A percentile compares a stretch with the other conserved stretches of the same genome.
Evolutionary conservation across 2,888 invertebrate genomes (phyloP).

Genomic region (Ceramica pisi): DNA sequence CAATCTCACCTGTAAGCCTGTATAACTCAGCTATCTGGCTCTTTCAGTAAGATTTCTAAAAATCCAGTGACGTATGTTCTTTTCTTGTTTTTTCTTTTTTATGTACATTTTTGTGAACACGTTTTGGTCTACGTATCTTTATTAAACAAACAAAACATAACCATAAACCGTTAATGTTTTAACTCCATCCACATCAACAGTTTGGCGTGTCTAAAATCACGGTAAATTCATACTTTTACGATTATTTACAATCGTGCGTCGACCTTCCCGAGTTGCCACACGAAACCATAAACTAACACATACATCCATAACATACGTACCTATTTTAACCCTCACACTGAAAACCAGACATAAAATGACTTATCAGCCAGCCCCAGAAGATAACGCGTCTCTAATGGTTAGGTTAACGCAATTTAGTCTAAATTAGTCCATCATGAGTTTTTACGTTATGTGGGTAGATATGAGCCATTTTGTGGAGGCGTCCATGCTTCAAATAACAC

Average conservation of each 20-base stretch:
- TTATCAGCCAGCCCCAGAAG: slow-evolving; percentile 56
- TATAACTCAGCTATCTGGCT: background rate
- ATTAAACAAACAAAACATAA: slow-evolving; percentile 10
- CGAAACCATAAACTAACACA: slow-evolving; percentile 42
- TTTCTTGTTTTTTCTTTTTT: background rate
- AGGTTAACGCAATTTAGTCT: slow-evolving; percentile 53
- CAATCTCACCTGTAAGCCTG: background rate
- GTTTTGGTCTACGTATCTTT: background rate
- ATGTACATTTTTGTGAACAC: background rate
- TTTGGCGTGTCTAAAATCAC: slow-evolving; percentile 59
- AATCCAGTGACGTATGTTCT: background rate
- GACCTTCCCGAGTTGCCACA: slow-evolving; percentile 42
- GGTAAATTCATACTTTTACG: slow-evolving; percentile 47
- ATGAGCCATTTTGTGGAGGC: slow-evolving; percentile 55
- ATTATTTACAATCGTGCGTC: slow-evolving; percentile 43
- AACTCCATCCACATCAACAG: slow-evolving; percentile 32
- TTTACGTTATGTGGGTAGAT: slow-evolving; percentile 59
- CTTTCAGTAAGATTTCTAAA: background rate
- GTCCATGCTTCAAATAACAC: slow-evolving; percentile 59
- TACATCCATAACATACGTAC: slow-evolving; percentile 5
- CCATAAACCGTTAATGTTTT: slow-evolving; percentile 17
- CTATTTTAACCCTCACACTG: slow-evolving; percentile 44
- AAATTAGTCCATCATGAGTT: slow-evolving; percentile 59
- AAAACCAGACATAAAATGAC: slow-evolving; percentile 53
- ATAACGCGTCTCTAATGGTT: slow-evolving; percentile 63